Conservation (phyloP, 2,888 invertebrate genomes). For the Agonum fuliginosum region DNA sequence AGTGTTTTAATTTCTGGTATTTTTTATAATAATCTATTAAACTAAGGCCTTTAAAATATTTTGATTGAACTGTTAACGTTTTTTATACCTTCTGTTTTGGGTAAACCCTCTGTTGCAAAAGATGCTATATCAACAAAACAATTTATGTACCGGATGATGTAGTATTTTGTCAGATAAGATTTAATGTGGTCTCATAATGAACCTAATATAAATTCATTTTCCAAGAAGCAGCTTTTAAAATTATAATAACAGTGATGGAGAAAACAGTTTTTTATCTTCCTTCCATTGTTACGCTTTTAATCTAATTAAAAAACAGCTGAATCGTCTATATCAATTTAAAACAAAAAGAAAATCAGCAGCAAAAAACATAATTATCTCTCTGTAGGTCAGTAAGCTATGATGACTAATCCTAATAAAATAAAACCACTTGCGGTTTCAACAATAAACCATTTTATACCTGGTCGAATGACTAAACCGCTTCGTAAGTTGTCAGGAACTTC, state of each 20-base stretch:
- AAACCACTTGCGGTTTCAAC: conserved; percentile 15
- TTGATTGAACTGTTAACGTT: too few relatives aligned
- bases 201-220: conserved; percentile 18
- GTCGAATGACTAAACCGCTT: background rate
- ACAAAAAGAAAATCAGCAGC: conserved; percentile 37
- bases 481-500: background rate
- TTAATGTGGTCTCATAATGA: conserved; percentile 25
- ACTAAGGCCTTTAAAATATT: too few relatives aligned
- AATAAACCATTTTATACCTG: conserved; percentile 16
- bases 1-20: too few relatives aligned
- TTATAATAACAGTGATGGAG: conserved; percentile 12
- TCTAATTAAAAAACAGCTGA: conserved; percentile 42
- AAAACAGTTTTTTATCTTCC: conserved; percentile 32
- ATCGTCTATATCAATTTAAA: conserved; percentile 40
- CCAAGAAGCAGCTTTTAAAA: conserved; percentile 35
- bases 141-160: too few relatives aligned
- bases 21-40: too few relatives aligned
- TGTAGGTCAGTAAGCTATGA: conserved; percentile 20
- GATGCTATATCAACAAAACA: too few relatives aligned
- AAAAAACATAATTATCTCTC: conserved; percentile 18
- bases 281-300: conserved; percentile 31
- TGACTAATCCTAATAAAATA: conserved; percentile 20
- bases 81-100: too few relatives aligned
- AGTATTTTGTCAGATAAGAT: conserved; percentile 32
- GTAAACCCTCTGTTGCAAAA: too few relatives aligned